Evolutionary conservation across 2,888 invertebrate species (phyloP).

Genomic region (Chirona hameri): DNA sequence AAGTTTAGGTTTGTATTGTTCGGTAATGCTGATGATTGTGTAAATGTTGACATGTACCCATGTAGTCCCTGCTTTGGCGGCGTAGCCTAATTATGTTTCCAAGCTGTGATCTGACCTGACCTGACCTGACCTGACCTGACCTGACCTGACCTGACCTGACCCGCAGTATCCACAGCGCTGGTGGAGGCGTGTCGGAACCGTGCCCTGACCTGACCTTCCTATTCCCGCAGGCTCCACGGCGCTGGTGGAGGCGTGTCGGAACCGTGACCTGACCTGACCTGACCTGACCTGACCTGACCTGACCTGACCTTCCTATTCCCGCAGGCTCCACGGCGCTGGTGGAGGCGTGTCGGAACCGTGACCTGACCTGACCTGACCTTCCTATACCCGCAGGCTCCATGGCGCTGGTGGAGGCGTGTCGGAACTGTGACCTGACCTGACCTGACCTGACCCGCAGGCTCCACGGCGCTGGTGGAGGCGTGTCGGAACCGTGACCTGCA

Average conservation of each 20-base stretch:
- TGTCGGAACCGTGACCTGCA: constrained; percentile 63
- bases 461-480: constrained; percentile 64
- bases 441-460: constrained; percentile 37
- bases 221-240: constrained; percentile 50
- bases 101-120: constrained; percentile 55
- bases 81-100: no score
- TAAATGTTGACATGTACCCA: no score
- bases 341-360: constrained; percentile 65
- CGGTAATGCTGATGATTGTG: no score
- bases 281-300: neutral
- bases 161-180: constrained; percentile 53
- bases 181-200: constrained; percentile 66
- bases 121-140: constrained; percentile 50
- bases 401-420: constrained; percentile 66
- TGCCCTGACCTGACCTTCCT: constrained; percentile 46
- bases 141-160: neutral
- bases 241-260: constrained; percentile 65
- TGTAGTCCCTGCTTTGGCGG: no score
- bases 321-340: constrained; percentile 56
- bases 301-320: neutral
- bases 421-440: constrained; percentile 56
- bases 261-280: constrained; percentile 54
- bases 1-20: no score
- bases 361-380: constrained; percentile 46
- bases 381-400: constrained; percentile 46